Evolutionary conservation across 2,113 vertebrate species (phyloP), one percentile per base, ranked within the genome.

Genomic region (Cebidichthys violaceus): DNA sequence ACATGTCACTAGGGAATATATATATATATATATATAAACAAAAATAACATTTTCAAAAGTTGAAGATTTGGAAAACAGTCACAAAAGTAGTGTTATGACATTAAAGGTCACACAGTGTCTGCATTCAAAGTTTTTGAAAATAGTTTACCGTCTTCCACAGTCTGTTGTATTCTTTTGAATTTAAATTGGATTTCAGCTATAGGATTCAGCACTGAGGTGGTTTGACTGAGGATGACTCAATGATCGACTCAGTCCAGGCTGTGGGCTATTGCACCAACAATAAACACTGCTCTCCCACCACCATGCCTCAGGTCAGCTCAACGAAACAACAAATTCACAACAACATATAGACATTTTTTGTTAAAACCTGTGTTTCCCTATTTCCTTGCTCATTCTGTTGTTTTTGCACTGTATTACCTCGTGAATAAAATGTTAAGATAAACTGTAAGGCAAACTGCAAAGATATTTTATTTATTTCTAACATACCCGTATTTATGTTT

Each of bases 221-320:
- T 50, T 57, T 60, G 11, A 70, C 22, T 75, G 33, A 9, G 9
- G 67, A 87, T 88, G 86, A 90, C 43, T 90, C 85, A 86, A 0
- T 22, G 35, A 55, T 4, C 70, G 88, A 85, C 37, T 91, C 84
- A 81, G 22, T 66, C 57, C 75, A 35, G 27, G 41, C 65, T 39
- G 78, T 86, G 75, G 81, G 81, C 62, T 64, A 2, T 8, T 71
- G 64, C 10, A 72, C 70, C 54, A 75, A 75, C 72, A 68, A 74
- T 54, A 85, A 80, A 77, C 70, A 55, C 31, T 24, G 45, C 59
- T 20, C 87, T 77, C 85, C 89, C 87, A 81, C 82, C 85, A 85
- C 41, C 33, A 17, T 10, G 50, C 72, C 60, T 66, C 39, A 6
- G 76, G 76, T 79, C 85, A 54, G 54, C 47, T 67, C 62, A 64